Base-by-base conservation (phyloP, 2,113 vertebrate genomes). In the Euleptes europaea region DNA sequence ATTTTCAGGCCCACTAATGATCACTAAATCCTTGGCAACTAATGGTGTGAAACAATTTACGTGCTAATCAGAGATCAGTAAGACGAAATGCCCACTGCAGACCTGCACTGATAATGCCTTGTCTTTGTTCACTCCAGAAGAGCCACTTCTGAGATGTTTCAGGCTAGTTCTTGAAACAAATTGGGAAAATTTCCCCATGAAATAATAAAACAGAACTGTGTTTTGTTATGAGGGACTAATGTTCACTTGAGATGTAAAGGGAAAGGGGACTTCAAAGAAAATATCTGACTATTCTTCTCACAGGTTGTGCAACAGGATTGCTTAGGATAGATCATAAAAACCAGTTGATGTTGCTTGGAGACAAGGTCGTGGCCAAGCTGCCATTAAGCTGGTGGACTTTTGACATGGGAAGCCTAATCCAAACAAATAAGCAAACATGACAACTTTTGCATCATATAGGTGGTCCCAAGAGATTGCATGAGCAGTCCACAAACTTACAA, bases 31-130 rank as follows among this genome's bases (percentile, higher is more conserved):
- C 44, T 89, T 72, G 35, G 67, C 60, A 88, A 73, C 74, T 78
- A 90, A 81, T 31, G 38, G 12, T 72, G 19, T 71, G 63, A 85
- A 88, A 83, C 69, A 90, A 78, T 86, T 84, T 90, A 83, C 89
- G 80, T 78, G 42, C 84, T 93, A 90, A 82, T 91, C 86, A 87
- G 82, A 88, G 13, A 80, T 78, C 63, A 82, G 38, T 81, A 84
- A 82, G 74, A 85, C 2, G 4, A 92, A 26, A 88, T 83, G 2
- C 12, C 69, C 31, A 38, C 14, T 81, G 69, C 80, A 60, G 85
- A 60, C 2, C 31, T 82, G 35, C 0, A 1, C 21, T 51, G 17
- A 1, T 83, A 49, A 79, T 69, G 23, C n/a, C 38, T 80, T 80
- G 88, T 87, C 51, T 91, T 31, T 72, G 63, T 40, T 88, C 28